Conservation (phyloP, 2,888 invertebrate species). For the Pandemis corylana region DNA sequence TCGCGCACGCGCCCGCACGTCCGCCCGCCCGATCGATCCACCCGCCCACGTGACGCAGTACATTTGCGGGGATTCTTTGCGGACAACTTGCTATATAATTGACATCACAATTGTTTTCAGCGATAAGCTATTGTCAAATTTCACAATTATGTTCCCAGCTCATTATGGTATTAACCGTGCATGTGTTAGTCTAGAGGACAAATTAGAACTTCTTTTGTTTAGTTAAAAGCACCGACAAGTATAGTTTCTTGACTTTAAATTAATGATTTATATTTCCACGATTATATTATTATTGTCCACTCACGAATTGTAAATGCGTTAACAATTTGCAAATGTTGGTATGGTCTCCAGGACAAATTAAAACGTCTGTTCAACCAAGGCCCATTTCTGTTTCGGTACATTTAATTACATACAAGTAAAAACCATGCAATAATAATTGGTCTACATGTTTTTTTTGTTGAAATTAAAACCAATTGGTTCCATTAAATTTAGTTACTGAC, state of each 20-base stretch:
- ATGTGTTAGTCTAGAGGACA: neutral
- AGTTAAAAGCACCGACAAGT: neutral
- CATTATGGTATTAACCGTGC: neutral
- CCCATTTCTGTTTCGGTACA: neutral
- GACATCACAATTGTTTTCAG: constrained; percentile 49
- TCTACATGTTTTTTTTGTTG: no score
- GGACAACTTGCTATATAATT: constrained; percentile 59
- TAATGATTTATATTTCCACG: neutral
- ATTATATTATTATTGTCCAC: neutral
- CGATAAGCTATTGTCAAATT: constrained; percentile 30
- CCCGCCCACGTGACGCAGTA: constrained; percentile 83
- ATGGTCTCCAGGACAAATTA: neutral
- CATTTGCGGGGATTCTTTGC: constrained; percentile 82
- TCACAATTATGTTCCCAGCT: neutral
- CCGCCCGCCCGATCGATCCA: constrained; percentile 76
- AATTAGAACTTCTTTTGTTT: constrained; percentile 1
- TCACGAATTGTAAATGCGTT: neutral
- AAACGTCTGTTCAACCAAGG: neutral
- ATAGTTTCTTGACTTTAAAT: constrained; percentile 3
- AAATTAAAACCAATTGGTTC: no score
- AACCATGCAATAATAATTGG: no score
- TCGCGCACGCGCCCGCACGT: constrained; percentile 74
- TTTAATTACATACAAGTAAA: neutral
- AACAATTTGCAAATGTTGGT: neutral
- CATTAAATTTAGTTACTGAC: no score